Evolutionary conservation across 2,888 invertebrate genomes (phyloP).

Genomic region (Drosophila austrosaltans): DNA sequence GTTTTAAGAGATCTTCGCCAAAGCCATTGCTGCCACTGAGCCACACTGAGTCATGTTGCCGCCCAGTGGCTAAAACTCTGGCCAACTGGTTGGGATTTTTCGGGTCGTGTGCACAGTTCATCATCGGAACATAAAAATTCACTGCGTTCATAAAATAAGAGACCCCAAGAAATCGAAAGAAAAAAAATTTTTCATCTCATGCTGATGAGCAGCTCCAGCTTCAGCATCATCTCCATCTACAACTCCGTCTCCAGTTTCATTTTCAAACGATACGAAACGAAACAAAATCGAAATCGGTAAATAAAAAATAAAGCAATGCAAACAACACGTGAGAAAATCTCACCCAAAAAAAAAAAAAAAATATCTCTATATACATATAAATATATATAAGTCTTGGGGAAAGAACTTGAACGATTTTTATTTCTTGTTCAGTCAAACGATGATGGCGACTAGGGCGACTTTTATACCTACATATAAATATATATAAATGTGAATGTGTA

Average conservation of each 20-base stretch:
- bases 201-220: conserved; percentile 77
- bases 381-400: conserved; percentile 39
- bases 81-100: conserved; percentile 29
- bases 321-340: conserved; percentile 78
- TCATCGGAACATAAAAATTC: conserved; percentile 78
- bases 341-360: conserved; percentile 59
- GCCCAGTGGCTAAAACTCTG: conserved; percentile 52
- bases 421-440: conserved; percentile 74
- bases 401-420: conserved; percentile 79
- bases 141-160: conserved; percentile 71
- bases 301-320: conserved; percentile 75
- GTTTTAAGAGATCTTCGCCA: conserved; percentile 49
- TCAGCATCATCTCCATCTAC: conserved; percentile 69
- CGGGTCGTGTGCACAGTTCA: conserved; percentile 76
- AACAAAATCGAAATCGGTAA: conserved; percentile 71
- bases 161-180: conserved; percentile 3
- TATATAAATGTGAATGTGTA: conserved; percentile 28
- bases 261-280: conserved; percentile 54
- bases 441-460: conserved; percentile 74
- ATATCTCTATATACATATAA: not conserved
- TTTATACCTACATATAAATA: conserved; percentile 42
- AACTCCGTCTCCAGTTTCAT: conserved; percentile 76
- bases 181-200: conserved; percentile 75
- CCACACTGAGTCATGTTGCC: conserved; percentile 71
- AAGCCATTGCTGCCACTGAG: conserved; percentile 45